Base-by-base conservation (phyloP, 1,140 invertebrate genomes). In the Bactericera cockerelli region DNA sequence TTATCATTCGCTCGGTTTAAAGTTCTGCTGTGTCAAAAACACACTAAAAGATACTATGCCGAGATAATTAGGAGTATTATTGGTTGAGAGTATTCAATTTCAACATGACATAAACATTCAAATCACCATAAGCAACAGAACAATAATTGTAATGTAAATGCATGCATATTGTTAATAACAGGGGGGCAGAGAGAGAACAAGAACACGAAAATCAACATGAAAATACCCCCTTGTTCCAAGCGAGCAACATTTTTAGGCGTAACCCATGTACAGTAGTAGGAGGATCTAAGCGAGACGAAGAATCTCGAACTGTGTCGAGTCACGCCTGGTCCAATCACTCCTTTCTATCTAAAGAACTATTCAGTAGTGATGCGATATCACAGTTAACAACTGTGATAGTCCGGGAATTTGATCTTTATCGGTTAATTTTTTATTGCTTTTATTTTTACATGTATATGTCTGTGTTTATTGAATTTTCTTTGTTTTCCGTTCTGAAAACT, bases 351-450 rank as follows among this genome's bases (percentile, higher is more conserved):
- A 49, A 49, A n/a, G n/a, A 19, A 49, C 42, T 49, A 49, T 49
- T 49, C 42, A 49, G 42, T 49, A 49, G 42, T 49, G 42, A 49
- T 49, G 42, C 42, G 42, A 49, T 49, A 49, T 49, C 42, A 49
- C 42, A 49, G 42, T 49, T 19, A 19, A 19, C 42, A 49, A 22
- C 22, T 49, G 42, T 49, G 42, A 49, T 49, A 49, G 42, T 49
- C 8, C 22, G n/a, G n/a, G n/a, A 22, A 49, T 49, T 49, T 49
- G 42, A 49, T 49, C 42, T 19, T 49, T 49, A 49, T 49, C 42
- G 42, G 42, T n/a, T 49, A 22, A 22, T 49, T 49, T 19, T 49
- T 49, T 19, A n/a, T n/a, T n/a, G n/a, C n/a, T 49, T 10, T 49
- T 49, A 49, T n/a, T 49, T 49, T 49, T 49, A 49, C 19, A 10